Base-by-base conservation (phyloP, 2,888 invertebrate genomes). In the Hyposoter didymator region DNA sequence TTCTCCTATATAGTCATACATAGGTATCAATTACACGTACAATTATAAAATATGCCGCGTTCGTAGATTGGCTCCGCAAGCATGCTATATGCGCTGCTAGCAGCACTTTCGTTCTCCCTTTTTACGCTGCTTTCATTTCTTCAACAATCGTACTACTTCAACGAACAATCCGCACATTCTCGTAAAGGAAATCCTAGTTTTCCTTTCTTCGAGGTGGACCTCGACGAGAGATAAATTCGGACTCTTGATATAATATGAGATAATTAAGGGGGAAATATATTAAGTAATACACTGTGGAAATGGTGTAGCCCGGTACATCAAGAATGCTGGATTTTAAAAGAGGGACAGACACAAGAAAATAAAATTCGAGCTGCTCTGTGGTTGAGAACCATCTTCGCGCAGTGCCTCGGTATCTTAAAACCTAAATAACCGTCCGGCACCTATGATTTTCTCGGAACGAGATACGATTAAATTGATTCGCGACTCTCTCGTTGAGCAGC, bases 401-500 rank as follows among this genome's bases (percentile, higher is more conserved):
- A 89, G 89, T 88, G 87, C 87, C 88, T 86, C 87, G 82, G 88
- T 90, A 91, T 89, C 90, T 91, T 89, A 91, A 84, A 87, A 84
- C 83, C 87, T 87, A 87, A 91, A 92, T 91, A 91, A 91, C 89
- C 90, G 89, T 83, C 89, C 90, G 87, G 89, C 90, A 91, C 91
- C 92, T 92, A 92, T 92, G 91, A 92, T 92, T 92, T 92, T 92
- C 92, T 92, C 87, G 88, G 91, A 92, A 91, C 90, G 88, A 90
- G 90, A 90, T 88, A 88, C 90, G 92, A 92, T 92, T 92, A 92
- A 92, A 92, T 92, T 92, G 92, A 92, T 92, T 92, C 92, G 91
- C 91, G 87, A 89, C 88, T 90, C 88, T 74, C 70, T 80, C 62
- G 81, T 59, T 64, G 81, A 84, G 78, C 79, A 74, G 84, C 76